A percentile compares a stretch with the other conserved stretches of the same genome.
phyloP scores from a whole-genome alignment of 2,113 vertebrate genomes.

The Oxyruncus cristatus region DNA sequence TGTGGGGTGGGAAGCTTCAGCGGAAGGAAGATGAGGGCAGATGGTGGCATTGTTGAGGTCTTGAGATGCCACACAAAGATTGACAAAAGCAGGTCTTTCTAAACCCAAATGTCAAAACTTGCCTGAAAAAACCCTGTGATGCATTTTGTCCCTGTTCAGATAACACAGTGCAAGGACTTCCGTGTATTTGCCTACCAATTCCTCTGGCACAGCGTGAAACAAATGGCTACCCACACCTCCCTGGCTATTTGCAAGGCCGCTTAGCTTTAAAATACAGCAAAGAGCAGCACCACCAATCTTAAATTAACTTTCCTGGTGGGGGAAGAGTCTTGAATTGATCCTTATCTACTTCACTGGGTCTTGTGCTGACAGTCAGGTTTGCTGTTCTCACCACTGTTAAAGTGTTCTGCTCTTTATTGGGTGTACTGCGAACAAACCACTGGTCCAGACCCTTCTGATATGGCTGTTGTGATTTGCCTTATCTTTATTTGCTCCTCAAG shows the following conservation, averaged over 20 bases:
- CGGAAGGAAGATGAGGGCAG: slow-evolving; percentile 17
- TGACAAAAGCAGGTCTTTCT: neutral
- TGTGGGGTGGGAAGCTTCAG: neutral
- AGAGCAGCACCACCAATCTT: neutral
- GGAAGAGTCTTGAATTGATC: slow-evolving; percentile 25
- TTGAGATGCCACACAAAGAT: neutral
- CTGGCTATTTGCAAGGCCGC: slow-evolving; percentile 37
- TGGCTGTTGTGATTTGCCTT: slow-evolving; percentile 33
- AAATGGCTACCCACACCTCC: slow-evolving; percentile 27
- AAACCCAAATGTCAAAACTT: neutral
- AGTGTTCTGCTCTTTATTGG: slow-evolving; percentile 50
- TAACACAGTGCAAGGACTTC: neutral
- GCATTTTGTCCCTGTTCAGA: neutral
- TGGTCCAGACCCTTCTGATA: slow-evolving; percentile 53
- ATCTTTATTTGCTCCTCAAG: slow-evolving; percentile 65
- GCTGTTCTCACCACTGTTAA: slow-evolving; percentile 48
- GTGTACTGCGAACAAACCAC: slow-evolving; percentile 45
- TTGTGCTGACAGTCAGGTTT: slow-evolving; percentile 45
- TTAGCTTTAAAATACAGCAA: slow-evolving; percentile 45
- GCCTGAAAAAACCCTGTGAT: neutral
- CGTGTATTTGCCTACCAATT: slow-evolving; percentile 31
- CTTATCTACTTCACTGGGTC: slow-evolving; percentile 46
- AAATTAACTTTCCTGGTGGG: slow-evolving; percentile 31
- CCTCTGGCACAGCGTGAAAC: slow-evolving; percentile 11
- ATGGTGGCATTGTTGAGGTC: slow-evolving; percentile 5